Evolutionary conservation across 2,888 invertebrate species (phyloP).

Genomic region (Megamerina dolium): DNA sequence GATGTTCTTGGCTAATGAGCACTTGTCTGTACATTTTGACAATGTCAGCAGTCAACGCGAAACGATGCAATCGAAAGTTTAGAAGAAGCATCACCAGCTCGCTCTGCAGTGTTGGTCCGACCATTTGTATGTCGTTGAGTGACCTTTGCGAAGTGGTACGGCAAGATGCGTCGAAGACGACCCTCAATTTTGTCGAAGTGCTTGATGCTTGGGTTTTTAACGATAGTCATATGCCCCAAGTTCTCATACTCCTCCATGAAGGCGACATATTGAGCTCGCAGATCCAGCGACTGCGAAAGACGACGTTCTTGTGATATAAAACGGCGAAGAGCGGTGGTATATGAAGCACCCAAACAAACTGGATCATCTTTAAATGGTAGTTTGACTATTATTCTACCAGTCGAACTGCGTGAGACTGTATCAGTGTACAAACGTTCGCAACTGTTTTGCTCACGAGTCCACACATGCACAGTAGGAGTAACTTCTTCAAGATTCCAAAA

Average conservation of each 20-base stretch:
- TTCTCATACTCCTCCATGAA: constrained; percentile 16
- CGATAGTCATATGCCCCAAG: constrained; percentile 12
- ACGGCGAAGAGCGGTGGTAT: constrained; percentile 9
- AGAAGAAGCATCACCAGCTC: no score
- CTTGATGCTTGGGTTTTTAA: constrained; percentile 7
- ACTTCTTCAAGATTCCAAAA: not conserved
- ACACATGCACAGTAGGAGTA: not conserved
- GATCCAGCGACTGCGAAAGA: constrained; percentile 7
- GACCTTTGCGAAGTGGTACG: constrained; percentile 14
- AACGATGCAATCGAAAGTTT: no score
- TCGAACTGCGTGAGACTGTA: not conserved
- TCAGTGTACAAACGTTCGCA: not conserved
- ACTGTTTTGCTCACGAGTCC: not conserved
- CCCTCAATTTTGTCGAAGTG: constrained; percentile 16
- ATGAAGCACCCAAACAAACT: not conserved
- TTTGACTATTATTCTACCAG: constrained; percentile 1
- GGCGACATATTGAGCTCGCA: constrained; percentile 10
- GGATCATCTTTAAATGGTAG: constrained; percentile 5
- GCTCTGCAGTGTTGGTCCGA: constrained; percentile 18
- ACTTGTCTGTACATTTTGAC: constrained; percentile 11
- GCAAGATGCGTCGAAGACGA: constrained; percentile 16
- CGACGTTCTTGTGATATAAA: constrained; percentile 15
- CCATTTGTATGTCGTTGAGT: constrained; percentile 17
- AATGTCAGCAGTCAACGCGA: no score
- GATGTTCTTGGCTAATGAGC: not conserved